Evolutionary conservation across 37 sponge, comb jelly and placozoan genomes (phyloP).

Genomic region (Dysidea cf. avara): DNA sequence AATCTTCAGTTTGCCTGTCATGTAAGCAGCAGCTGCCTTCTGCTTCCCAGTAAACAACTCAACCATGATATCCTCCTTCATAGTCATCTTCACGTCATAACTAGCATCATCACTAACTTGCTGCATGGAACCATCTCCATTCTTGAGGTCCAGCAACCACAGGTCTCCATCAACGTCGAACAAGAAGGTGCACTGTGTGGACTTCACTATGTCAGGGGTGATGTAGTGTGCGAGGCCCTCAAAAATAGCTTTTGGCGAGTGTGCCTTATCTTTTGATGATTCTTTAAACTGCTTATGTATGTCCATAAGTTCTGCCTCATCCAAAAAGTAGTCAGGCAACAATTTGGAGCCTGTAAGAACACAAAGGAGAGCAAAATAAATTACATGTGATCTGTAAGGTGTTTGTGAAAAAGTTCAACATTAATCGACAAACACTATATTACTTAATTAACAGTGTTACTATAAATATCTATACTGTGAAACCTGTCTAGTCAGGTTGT

Average conservation of each 20-base stretch:
- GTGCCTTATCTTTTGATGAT: not conserved
- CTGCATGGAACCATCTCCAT: conserved; percentile 61
- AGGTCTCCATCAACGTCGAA: conserved; percentile 60
- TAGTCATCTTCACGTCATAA: conserved; percentile 80
- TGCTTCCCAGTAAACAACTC: conserved; percentile 84
- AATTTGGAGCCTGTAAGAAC: conserved; percentile 67
- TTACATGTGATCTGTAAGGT: too few relatives aligned
- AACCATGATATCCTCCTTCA: conserved; percentile 72
- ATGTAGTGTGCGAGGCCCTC: conserved; percentile 37
- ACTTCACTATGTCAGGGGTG: conserved; percentile 45
- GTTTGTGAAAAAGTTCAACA: too few relatives aligned
- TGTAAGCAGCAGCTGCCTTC: conserved; percentile 80
- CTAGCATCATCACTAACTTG: conserved; percentile 18
- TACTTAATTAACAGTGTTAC: too few relatives aligned
- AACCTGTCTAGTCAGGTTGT: too few relatives aligned
- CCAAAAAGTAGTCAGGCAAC: conserved; percentile 88
- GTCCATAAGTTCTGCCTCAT: conserved; percentile 55
- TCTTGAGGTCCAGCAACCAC: conserved; percentile 89
- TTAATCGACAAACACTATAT: too few relatives aligned
- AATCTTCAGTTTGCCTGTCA: conserved; percentile 96
- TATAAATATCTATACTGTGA: too few relatives aligned
- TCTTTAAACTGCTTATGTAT: not conserved
- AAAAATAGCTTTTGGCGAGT: conserved; percentile 67
- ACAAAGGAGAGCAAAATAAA: too few relatives aligned
- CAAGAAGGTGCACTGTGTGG: conserved; percentile 57